Percentiles rank a stretch among this genome's conserved stretches.
Conservation (phyloP, 2,797 vertebrate species). For the Pseudotriccus pelzelni region DNA sequence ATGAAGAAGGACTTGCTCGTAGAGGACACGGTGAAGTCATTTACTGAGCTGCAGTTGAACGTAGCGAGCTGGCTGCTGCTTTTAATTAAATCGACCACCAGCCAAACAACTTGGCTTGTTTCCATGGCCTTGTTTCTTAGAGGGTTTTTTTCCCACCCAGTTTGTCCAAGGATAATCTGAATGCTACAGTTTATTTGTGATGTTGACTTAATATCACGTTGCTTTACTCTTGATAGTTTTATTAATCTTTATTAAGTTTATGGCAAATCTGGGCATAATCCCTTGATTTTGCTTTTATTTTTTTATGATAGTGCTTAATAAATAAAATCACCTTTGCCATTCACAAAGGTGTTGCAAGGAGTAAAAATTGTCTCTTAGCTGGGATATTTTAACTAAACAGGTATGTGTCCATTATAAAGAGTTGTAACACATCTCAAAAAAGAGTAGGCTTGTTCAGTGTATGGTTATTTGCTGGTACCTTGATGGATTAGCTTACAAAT, state of each 20-base stretch:
- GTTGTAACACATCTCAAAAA: not conserved
- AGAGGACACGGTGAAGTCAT: not conserved
- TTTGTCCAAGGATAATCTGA: not conserved
- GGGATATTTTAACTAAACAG: not conserved
- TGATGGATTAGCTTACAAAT: not conserved
- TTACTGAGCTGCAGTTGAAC: not conserved
- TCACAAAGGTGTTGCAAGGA: not conserved
- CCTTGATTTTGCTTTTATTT: not conserved
- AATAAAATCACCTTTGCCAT: not conserved
- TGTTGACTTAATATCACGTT: not conserved
- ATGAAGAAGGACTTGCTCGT: not conserved
- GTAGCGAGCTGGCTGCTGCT: not conserved
- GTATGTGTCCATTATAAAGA: not conserved
- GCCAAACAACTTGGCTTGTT: constrained; percentile 1
- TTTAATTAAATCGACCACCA: constrained; percentile 33
- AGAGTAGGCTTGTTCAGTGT: not conserved
- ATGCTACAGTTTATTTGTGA: not conserved
- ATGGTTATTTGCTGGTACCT: not conserved
- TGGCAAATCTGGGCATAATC: not conserved
- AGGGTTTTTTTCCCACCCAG: rapidly evolving
- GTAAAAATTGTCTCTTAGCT: not conserved
- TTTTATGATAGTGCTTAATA: not conserved
- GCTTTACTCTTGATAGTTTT: not conserved
- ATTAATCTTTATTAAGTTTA: not conserved
- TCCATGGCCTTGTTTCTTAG: not conserved